These are phyloP conservation scores for Strongylocentrotus purpuratus DNA, from an alignment of 35 echinoderm and acorn worm species.

Conservation along the genomic window DNA sequence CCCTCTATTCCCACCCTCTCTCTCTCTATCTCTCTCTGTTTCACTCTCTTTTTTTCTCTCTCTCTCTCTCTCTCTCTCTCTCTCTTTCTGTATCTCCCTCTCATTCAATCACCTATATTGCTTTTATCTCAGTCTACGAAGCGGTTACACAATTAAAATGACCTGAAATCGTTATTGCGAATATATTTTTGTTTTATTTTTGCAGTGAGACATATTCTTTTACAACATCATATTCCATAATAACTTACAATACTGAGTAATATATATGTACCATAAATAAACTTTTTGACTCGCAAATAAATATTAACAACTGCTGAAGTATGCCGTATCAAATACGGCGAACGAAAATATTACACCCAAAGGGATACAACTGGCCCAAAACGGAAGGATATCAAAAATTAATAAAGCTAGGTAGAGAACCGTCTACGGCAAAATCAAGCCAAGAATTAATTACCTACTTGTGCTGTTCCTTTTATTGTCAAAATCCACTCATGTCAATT, in stretches of 20 bases:
- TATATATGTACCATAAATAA: constrained; percentile 56
- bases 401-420: neutral
- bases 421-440: neutral
- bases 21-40: no score
- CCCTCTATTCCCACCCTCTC: no score
- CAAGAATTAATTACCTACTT: constrained; percentile 35
- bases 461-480: constrained; percentile 33
- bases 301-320: constrained; percentile 48
- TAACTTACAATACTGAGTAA: constrained; percentile 57
- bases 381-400: constrained; percentile 47
- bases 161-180: neutral
- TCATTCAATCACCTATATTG: no score
- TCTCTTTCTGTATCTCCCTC: no score
- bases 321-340: constrained; percentile 44
- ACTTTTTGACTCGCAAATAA: constrained; percentile 51
- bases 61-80: no score
- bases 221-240: constrained; percentile 57
- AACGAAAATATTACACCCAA: constrained; percentile 56
- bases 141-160: neutral
- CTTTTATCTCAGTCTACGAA: neutral
- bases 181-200: constrained; percentile 29
- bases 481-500: constrained; percentile 41
- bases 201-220: constrained; percentile 49
- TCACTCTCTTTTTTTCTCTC: no score
- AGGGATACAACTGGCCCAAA: constrained; percentile 39